A percentile compares a stretch with the other conserved stretches of the same genome.
Evolutionary conservation across 2,113 vertebrate species (phyloP).

Genomic region (Toxotes jaculatrix): DNA sequence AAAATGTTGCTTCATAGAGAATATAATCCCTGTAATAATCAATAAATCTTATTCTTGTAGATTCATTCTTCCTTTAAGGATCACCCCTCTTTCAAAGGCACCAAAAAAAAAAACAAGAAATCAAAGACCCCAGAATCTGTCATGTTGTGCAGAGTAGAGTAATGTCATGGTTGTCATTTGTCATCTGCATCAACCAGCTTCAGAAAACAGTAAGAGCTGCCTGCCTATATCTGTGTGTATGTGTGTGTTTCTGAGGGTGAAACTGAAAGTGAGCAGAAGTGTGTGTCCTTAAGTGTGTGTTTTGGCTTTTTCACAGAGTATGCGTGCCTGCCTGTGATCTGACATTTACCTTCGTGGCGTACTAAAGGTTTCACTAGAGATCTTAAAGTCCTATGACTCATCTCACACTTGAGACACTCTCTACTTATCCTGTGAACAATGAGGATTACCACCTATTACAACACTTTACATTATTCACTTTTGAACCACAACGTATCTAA

Average conservation of each 20-base stretch:
- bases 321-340: conserved; percentile 26
- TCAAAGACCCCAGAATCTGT: background rate
- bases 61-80: background rate
- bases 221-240: conserved; percentile 7
- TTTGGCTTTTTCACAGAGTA: background rate
- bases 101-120: background rate
- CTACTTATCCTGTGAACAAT: background rate
- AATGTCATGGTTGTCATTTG: conserved; percentile 34
- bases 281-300: background rate
- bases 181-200: conserved; percentile 11
- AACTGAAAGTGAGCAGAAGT: background rate
- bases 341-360: conserved; percentile 50
- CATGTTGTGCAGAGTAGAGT: background rate
- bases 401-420: background rate
- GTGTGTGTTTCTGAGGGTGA: background rate
- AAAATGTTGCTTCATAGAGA: conserved; percentile 14
- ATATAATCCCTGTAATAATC: conserved; percentile 10
- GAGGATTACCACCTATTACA: background rate
- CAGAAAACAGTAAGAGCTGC: background rate
- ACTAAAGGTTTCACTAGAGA: conserved; percentile 27
- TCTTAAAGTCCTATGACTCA: conserved; percentile 42
- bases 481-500: background rate
- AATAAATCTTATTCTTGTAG: conserved; percentile 12
- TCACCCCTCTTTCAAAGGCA: background rate
- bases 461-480: conserved; percentile 7